These are phyloP conservation scores for Trypoxylus dichotomus DNA, from an alignment of 1,140 invertebrate genomes.

Conservation along the genomic window DNA sequence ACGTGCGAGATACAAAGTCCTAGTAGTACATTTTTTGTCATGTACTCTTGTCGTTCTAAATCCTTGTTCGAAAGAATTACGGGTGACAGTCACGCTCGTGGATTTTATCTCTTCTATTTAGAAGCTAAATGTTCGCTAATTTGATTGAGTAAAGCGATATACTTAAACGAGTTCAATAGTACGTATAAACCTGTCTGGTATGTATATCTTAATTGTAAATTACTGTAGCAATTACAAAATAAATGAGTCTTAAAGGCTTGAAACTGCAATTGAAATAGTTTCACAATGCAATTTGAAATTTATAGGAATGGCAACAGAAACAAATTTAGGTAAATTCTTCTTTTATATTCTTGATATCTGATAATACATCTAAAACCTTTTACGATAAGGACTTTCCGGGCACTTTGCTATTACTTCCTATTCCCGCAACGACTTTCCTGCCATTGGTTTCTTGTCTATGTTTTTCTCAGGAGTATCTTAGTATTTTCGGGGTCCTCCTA, in stretches of 20 bases:
- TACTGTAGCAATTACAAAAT: neutral
- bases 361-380: no score
- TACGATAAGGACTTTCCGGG: no score
- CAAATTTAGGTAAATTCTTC: no score
- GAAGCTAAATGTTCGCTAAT: constrained; percentile 24
- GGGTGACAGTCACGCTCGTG: constrained; percentile 11
- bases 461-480: no score
- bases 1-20: neutral
- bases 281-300: no score
- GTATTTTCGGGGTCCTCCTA: no score
- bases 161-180: constrained; percentile 12
- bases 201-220: constrained; percentile 12
- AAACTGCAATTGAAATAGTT: no score
- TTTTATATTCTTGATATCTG: no score
- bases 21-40: constrained; percentile 13
- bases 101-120: constrained; percentile 22
- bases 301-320: no score
- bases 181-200: constrained; percentile 9
- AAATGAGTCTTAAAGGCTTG: neutral
- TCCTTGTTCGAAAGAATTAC: neutral
- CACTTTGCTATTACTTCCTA: no score
- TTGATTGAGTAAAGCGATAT: constrained; percentile 22
- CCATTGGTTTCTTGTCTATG: no score
- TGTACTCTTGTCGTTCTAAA: constrained; percentile 10
- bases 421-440: no score